Evolutionary conservation across 2,888 invertebrate genomes (phyloP).

Genomic region (Tiphia femorata): DNA sequence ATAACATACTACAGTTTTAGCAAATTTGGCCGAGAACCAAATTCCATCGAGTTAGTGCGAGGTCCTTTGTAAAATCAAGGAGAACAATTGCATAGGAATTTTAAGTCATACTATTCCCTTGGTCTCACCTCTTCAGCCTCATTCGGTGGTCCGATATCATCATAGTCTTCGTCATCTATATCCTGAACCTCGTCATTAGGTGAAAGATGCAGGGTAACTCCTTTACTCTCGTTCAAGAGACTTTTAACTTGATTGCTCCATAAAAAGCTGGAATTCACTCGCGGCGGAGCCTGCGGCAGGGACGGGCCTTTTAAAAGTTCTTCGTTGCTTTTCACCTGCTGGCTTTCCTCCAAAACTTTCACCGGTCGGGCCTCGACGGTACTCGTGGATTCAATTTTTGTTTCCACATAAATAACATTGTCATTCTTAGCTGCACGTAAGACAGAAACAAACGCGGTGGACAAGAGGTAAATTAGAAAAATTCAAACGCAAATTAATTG

Average conservation of each 20-base stretch:
- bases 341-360: conserved; percentile 45
- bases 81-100: conserved; percentile 8
- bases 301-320: too few relatives aligned
- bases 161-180: conserved; percentile 37
- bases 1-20: too few relatives aligned
- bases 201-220: neutral
- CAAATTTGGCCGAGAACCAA: too few relatives aligned
- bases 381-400: conserved; percentile 20
- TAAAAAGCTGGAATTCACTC: conserved; percentile 53
- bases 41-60: too few relatives aligned
- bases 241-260: conserved; percentile 42
- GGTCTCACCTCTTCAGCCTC: neutral
- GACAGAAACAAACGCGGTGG: too few relatives aligned
- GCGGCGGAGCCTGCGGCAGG: conserved; percentile 6
- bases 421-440: conserved; percentile 26
- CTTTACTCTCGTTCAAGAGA: conserved; percentile 3
- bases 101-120: neutral
- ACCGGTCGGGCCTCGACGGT: conserved; percentile 20
- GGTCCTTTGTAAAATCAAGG: too few relatives aligned
- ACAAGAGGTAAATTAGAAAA: too few relatives aligned
- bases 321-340: conserved; percentile 45
- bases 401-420: conserved; percentile 17
- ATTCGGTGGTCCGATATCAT: conserved; percentile 44
- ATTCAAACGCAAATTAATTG: too few relatives aligned
- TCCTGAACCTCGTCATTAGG: conserved; percentile 6